These are phyloP conservation scores for Trachelipus rathkii DNA, from an alignment of 1,140 invertebrate genomes.

Conservation along the genomic window DNA sequence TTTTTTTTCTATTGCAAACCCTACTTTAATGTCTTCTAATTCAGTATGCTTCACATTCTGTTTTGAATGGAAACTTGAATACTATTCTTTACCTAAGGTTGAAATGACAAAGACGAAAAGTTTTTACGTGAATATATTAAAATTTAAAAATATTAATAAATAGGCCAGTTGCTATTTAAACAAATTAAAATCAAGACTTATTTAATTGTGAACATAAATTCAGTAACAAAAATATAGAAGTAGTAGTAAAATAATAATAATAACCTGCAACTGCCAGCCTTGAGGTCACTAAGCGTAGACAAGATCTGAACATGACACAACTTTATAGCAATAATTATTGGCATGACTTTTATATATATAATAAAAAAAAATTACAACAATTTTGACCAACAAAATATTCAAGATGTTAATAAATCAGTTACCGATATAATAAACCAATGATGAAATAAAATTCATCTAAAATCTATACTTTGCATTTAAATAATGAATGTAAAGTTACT, in stretches of 20 bases:
- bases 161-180: not conserved
- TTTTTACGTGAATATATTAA: not conserved
- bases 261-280: not conserved
- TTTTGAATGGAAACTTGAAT: too few relatives aligned
- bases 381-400: not conserved
- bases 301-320: conserved; percentile 4
- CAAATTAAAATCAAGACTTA: not conserved
- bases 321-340: not conserved
- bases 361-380: not conserved
- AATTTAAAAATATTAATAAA: conserved; percentile 8
- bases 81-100: too few relatives aligned
- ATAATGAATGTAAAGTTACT: conserved; percentile 5
- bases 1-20: too few relatives aligned
- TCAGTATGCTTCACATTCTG: too few relatives aligned
- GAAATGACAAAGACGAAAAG: too few relatives aligned
- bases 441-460: not conserved
- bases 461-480: conserved; percentile 11
- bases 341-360: not conserved
- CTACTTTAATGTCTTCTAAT: too few relatives aligned
- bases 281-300: not conserved
- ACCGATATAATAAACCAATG: not conserved
- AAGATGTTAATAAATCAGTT: not conserved
- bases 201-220: not conserved
- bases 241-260: not conserved
- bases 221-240: not conserved